phyloP scores from a whole-genome alignment of 2,888 invertebrate species.

The Drosophila mulleri region DNA sequence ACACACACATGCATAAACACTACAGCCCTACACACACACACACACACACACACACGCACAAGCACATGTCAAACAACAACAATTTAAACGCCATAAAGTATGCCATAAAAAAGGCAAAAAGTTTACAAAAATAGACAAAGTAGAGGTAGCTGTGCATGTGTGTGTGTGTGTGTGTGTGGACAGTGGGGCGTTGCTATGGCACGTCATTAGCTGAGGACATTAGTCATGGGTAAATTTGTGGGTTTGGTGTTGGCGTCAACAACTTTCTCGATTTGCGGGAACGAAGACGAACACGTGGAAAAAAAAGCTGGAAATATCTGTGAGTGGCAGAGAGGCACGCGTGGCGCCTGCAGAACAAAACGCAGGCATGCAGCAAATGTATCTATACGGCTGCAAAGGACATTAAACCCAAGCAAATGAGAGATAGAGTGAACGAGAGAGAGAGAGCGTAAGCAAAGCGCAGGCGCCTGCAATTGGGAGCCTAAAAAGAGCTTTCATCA shows the following conservation, averaged over 20 bases:
- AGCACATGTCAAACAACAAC: constrained; percentile 46
- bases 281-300: constrained; percentile 32
- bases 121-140: constrained; percentile 61
- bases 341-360: constrained; percentile 31
- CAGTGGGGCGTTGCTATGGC: constrained; percentile 22
- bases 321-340: constrained; percentile 23
- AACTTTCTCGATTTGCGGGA: constrained; percentile 67
- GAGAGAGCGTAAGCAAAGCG: constrained; percentile 21
- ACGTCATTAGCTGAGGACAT: constrained; percentile 63
- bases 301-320: constrained; percentile 53
- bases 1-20: neutral
- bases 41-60: neutral
- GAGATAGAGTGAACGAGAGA: constrained; percentile 10
- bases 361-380: constrained; percentile 58
- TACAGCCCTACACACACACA: constrained; percentile 1
- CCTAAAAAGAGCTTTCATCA: constrained; percentile 55
- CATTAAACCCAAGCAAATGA: constrained; percentile 76
- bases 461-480: constrained; percentile 44
- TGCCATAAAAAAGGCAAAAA: constrained; percentile 66
- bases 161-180: constrained; percentile 11
- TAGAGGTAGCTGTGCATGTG: neutral
- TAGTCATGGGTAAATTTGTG: constrained; percentile 65
- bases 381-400: constrained; percentile 79
- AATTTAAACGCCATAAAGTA: constrained; percentile 74
- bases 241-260: constrained; percentile 35